Evolutionary conservation across 2,113 vertebrate genomes (phyloP), one percentile per base, ranked within the genome.

Genomic region (Cochlearius cochlearius): DNA sequence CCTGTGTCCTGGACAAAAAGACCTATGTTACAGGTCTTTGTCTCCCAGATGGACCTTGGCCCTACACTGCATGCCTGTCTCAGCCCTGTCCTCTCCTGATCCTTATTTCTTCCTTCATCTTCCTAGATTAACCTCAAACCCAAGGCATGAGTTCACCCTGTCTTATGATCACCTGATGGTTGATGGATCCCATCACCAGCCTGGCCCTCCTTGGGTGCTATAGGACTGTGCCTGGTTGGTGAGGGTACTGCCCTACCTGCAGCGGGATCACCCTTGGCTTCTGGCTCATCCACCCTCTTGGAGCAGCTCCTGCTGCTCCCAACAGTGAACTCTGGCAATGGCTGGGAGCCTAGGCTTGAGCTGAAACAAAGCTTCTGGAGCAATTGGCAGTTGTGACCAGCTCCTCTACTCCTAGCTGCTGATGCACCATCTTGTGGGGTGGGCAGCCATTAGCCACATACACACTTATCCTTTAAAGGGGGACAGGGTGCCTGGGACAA

Each of bases 401-500:
- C 62, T 67, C 9, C 11, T 5, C 26, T 56, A 1, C 12, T 62
- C 30, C 7, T 36, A 34, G 11, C 10, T 0, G 1, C 22, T 52
- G 18, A 5, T 73, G 7, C 18, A 39, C n/a, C 27, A 9, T 32
- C 9, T 56, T 66, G 29, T 83, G 50, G 25, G n/a, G 15, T 38
- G 45, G 19, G 23, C 9, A 58, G 15, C 34, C 22, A 25, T 7
- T 32, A 26, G 4, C 26, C 30, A 27, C 1, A 0, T 36, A 9
- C 19, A 23, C 18, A 12, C 23, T 45, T 41, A 45, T 16, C 19
- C 8, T 9, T 75, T 9, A n/a, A 62, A 71, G 30, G 14, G 14
- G 5, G 4, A 12, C 56, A 0, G 2, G 5, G 5, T 6, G 3
- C 9, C 26, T 72, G 15, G 19, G 17, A 15, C 36, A 43, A 7